Evolutionary conservation across 2,888 invertebrate genomes (phyloP).

Genomic region (Platycheirus rosarum): DNA sequence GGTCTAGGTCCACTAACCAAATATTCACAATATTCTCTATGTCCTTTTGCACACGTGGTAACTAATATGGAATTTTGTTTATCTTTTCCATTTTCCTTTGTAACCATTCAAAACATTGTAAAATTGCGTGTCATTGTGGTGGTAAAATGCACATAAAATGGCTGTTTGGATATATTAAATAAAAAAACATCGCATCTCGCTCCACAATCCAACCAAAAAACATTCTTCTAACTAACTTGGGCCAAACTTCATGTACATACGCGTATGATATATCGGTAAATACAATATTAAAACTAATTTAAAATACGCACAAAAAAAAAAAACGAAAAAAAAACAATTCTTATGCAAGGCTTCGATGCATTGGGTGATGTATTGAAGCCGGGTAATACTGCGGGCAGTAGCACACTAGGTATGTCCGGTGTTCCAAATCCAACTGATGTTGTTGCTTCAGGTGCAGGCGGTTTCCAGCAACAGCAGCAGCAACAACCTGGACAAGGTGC

Average conservation of each 20-base stretch:
- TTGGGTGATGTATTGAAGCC: slow-evolving; percentile 89
- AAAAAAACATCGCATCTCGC: slow-evolving; percentile 36
- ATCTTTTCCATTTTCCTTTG: slow-evolving; percentile 66
- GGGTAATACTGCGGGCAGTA: slow-evolving; percentile 79
- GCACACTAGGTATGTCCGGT: slow-evolving; percentile 75
- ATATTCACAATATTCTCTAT: slow-evolving; percentile 47
- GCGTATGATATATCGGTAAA: slow-evolving; percentile 44
- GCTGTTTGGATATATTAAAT: slow-evolving; percentile 26
- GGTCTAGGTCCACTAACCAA: slow-evolving; percentile 60
- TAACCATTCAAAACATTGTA: slow-evolving; percentile 35
- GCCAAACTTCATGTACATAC: slow-evolving; percentile 52
- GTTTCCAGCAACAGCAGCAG: slow-evolving; percentile 79
- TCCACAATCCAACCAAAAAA: slow-evolving; percentile 18
- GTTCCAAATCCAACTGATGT: slow-evolving; percentile 80
- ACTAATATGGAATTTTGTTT: slow-evolving; percentile 73
- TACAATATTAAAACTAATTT: slow-evolving; percentile 42
- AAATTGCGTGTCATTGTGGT: slow-evolving; percentile 50
- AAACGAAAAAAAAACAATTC: slow-evolving; percentile 67
- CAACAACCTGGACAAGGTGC: slow-evolving; percentile 80
- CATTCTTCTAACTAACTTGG: slow-evolving; percentile 50
- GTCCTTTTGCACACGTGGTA: slow-evolving; percentile 59
- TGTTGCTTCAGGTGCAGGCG: slow-evolving; percentile 81
- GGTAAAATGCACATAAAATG: slow-evolving; percentile 57
- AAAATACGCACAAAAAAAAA: slow-evolving; percentile 58
- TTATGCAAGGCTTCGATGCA: slow-evolving; percentile 87